Evolutionary conservation across 1,140 invertebrate species (phyloP).

Genomic region (Tetragnatha versicolor): DNA sequence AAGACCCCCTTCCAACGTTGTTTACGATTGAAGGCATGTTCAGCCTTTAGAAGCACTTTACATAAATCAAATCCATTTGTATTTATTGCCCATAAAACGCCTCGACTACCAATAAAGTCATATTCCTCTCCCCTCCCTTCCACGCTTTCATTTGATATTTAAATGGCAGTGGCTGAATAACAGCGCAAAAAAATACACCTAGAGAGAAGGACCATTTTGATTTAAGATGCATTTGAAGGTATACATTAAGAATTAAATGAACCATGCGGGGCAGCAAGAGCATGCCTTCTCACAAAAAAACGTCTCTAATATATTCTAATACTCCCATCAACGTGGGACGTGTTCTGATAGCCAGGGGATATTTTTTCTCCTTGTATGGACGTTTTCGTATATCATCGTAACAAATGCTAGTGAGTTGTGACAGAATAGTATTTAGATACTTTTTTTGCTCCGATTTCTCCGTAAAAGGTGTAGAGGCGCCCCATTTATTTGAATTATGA

Average conservation of each 20-base stretch:
- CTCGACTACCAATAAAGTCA: slow-evolving; percentile 6
- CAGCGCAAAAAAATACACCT: too few species aligned
- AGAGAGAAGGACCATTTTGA: neutral
- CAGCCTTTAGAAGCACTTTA: neutral
- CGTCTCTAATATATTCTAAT: slow-evolving; percentile 19
- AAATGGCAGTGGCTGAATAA: too few species aligned
- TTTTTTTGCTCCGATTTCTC: too few species aligned
- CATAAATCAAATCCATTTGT: slow-evolving; percentile 6
- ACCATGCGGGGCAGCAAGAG: neutral
- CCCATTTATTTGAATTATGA: too few species aligned
- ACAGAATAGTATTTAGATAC: neutral
- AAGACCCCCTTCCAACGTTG: too few species aligned
- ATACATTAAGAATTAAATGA: slow-evolving; percentile 21
- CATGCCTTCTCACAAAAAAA: neutral
- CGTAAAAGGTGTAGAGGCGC: too few species aligned
- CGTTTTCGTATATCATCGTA: neutral
- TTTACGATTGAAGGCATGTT: too few species aligned
- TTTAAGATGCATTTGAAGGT: slow-evolving; percentile 4
- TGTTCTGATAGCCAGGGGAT: neutral
- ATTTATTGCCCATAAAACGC: slow-evolving; percentile 31
- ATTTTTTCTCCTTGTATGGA: neutral
- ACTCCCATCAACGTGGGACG: slow-evolving; percentile 13
- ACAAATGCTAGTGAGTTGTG: neutral
- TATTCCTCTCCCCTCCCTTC: neutral
- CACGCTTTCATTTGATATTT: slow-evolving; percentile 24